Conservation (phyloP, 30 jellyfish, hydroid and myxozoan species). For the Pelagia noctiluca region DNA sequence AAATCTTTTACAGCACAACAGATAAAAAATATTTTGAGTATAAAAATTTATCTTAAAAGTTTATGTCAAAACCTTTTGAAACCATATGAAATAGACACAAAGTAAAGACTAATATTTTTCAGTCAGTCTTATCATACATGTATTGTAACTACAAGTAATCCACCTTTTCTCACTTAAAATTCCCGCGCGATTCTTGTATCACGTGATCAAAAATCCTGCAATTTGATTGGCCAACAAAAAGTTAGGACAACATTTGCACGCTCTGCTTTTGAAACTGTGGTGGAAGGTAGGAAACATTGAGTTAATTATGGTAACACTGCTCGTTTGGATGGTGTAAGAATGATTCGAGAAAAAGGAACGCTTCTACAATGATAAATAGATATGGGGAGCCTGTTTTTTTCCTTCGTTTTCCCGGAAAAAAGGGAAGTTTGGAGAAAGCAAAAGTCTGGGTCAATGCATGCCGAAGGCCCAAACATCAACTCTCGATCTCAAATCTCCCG, state of each 20-base stretch:
- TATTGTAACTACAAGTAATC: too few species aligned
- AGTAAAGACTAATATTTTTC: too few species aligned
- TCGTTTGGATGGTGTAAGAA: neutral
- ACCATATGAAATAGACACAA: too few species aligned
- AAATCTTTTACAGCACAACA: too few species aligned
- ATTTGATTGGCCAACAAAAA: constrained; percentile 18
- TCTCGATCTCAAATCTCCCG: neutral
- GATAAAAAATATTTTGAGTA: too few species aligned
- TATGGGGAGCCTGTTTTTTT: constrained; percentile 30
- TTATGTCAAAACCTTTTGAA: too few species aligned
- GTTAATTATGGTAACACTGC: neutral
- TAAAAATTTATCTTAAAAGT: too few species aligned
- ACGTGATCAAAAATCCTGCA: neutral
- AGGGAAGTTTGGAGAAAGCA: constrained; percentile 36
- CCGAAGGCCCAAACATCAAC: constrained; percentile 18
- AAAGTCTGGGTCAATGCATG: constrained; percentile 32
- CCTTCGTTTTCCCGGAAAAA: constrained; percentile 49
- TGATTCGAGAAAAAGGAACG: constrained; percentile 44
- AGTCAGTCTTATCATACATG: too few species aligned
- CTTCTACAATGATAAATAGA: constrained; percentile 41
- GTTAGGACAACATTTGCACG: constrained; percentile 9
- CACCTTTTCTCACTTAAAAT: too few species aligned
- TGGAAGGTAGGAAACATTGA: neutral
- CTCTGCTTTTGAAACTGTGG: too few species aligned
- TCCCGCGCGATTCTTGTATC: too few species aligned